These are phyloP conservation scores for Meiosimyza platycephala DNA, from an alignment of 2,888 invertebrate species.

Conservation along the genomic window DNA sequence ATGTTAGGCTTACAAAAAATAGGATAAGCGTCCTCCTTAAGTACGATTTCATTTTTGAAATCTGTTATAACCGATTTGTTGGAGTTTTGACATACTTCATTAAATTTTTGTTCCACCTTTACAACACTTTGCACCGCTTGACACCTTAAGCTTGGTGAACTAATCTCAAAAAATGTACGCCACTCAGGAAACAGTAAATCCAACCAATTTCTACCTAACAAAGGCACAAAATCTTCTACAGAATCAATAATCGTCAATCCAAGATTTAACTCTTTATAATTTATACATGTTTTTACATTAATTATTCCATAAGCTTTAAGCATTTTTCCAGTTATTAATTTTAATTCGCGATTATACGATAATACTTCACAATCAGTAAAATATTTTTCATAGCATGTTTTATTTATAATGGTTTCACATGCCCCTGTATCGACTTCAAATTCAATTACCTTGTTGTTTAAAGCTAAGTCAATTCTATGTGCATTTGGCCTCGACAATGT, in stretches of 20 bases:
- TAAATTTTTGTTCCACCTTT: no score
- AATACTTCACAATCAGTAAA: constrained; percentile 19
- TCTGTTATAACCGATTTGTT: no score
- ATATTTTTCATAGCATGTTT: constrained; percentile 3
- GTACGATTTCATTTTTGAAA: background rate
- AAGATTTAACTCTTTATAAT: constrained; percentile 7
- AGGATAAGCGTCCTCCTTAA: constrained; percentile 4
- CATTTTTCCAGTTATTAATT: constrained; percentile 27
- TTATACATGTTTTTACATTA: no score
- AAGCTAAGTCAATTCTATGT: background rate
- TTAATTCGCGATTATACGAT: constrained; percentile 23
- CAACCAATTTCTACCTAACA: constrained; percentile 28
- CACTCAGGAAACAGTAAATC: constrained; percentile 22
- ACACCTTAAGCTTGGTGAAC: no score
- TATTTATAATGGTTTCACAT: constrained; percentile 26
- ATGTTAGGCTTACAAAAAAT: background rate
- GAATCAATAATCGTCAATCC: constrained; percentile 30
- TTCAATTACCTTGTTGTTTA: constrained; percentile 10
- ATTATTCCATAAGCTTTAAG: no score
- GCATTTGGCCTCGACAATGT: no score
- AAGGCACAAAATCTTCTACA: constrained; percentile 17
- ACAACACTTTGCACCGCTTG: no score
- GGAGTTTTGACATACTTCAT: no score
- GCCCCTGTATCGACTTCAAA: constrained; percentile 30
- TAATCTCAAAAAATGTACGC: constrained; percentile 10